These are phyloP conservation scores for Aurelia aurita complex sp. Pacific DNA, from an alignment of 30 jellyfish, hydroid and myxozoan species.

Conservation along the genomic window DNA sequence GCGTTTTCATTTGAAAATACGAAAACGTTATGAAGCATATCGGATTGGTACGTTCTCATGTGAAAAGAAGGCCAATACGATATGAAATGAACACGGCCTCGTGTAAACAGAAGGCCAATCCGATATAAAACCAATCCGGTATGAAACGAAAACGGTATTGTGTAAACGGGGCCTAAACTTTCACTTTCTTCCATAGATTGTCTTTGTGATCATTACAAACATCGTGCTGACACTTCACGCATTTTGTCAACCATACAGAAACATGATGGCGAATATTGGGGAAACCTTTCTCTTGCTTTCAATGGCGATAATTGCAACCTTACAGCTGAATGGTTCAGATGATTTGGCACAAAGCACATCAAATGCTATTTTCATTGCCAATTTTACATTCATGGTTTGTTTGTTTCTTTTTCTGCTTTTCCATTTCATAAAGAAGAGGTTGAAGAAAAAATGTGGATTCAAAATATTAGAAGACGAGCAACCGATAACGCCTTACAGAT, in stretches of 20 bases:
- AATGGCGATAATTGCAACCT: slow-evolving; percentile 36
- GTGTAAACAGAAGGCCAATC: no score
- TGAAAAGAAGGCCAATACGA: no score
- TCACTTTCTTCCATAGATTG: slow-evolving; percentile 36
- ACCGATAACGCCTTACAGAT: not conserved
- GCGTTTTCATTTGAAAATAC: no score
- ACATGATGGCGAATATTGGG: slow-evolving; percentile 38
- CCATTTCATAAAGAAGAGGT: not conserved
- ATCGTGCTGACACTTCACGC: slow-evolving; percentile 49
- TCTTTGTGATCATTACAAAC: slow-evolving; percentile 11
- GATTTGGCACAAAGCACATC: not conserved
- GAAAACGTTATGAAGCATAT: no score
- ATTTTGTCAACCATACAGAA: slow-evolving; percentile 58
- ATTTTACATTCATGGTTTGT: not conserved
- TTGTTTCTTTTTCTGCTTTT: slow-evolving; percentile 10
- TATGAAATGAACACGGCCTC: no score
- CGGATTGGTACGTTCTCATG: no score
- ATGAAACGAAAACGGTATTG: no score
- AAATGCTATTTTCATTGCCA: slow-evolving; percentile 1
- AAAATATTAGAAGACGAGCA: not conserved
- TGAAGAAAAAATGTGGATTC: not conserved
- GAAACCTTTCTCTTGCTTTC: slow-evolving; percentile 47
- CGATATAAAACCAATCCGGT: no score
- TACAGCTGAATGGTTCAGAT: slow-evolving; percentile 6
- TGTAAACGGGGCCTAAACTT: no score